Conservation (phyloP, 2,113 vertebrate genomes). For the Perca flavescens region DNA sequence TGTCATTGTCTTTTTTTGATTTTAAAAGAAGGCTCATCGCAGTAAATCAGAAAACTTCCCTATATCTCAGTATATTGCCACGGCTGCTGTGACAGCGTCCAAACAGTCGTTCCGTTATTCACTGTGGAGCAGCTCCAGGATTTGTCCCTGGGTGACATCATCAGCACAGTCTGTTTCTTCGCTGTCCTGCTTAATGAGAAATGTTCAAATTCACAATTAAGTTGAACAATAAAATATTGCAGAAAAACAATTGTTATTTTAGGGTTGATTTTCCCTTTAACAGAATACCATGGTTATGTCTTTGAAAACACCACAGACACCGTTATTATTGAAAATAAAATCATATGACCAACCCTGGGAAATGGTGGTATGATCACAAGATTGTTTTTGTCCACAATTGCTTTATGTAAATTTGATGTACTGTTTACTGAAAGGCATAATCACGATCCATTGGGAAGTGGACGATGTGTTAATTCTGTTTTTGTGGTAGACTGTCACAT, state of each 20-base stretch:
- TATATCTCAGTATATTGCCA: slow-evolving; percentile 22
- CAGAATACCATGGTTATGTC: background rate
- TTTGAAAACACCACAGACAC: background rate
- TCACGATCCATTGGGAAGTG: background rate
- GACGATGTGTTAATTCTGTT: background rate
- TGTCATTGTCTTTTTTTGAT: too few species aligned
- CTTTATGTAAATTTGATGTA: slow-evolving; percentile 6
- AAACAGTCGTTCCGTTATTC: slow-evolving; percentile 42
- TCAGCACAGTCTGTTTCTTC: background rate
- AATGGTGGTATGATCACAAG: background rate
- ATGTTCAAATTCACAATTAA: too few species aligned
- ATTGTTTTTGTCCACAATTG: background rate
- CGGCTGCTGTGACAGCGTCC: slow-evolving; percentile 36
- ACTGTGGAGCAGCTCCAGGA: slow-evolving; percentile 46
- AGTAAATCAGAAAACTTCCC: slow-evolving; percentile 12
- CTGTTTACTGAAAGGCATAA: background rate
- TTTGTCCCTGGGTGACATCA: slow-evolving; percentile 30
- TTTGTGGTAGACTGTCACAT: slow-evolving; percentile 1
- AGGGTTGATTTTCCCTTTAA: background rate
- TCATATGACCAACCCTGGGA: background rate
- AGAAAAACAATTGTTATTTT: background rate
- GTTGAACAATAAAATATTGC: background rate
- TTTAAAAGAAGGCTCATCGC: background rate
- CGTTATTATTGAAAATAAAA: too few species aligned
- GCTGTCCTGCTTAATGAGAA: background rate